Evolutionary conservation across 2,113 vertebrate genomes (phyloP).

Genomic region (Cairina moschata): DNA sequence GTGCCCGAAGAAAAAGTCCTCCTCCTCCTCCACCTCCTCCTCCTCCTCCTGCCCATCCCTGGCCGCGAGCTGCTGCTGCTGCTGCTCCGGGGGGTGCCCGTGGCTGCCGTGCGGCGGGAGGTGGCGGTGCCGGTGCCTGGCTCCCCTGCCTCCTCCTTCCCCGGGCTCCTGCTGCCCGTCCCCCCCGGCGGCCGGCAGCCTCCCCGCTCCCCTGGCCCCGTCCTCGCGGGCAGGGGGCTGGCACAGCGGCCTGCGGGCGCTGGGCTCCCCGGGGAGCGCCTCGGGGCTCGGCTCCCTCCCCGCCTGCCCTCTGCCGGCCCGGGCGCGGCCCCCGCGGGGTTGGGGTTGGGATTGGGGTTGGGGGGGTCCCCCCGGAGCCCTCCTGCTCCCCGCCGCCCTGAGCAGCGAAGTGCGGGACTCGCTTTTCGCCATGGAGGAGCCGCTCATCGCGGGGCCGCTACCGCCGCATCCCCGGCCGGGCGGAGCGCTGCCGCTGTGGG

Average conservation of each 20-base stretch:
- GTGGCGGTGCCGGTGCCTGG: slow-evolving; percentile 19
- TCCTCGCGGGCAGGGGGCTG: slow-evolving; percentile 81
- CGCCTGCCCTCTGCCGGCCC: slow-evolving; percentile 44
- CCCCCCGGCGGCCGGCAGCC: slow-evolving; percentile 53
- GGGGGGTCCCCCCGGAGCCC: not conserved
- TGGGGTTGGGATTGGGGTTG: not conserved
- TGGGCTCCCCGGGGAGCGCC: slow-evolving; percentile 82
- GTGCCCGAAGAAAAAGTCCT: slow-evolving; percentile 55
- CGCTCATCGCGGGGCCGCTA: slow-evolving; percentile 85
- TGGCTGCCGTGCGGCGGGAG: slow-evolving; percentile 46
- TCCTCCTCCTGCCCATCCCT: slow-evolving; percentile 62
- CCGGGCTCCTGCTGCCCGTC: slow-evolving; percentile 46
- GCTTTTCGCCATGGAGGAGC: slow-evolving; percentile 88
- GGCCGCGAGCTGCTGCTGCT: slow-evolving; percentile 58
- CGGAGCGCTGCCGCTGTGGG: slow-evolving; percentile 67
- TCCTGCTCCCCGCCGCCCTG: slow-evolving; percentile 65
- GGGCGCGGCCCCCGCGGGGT: slow-evolving; percentile 41
- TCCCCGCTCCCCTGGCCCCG: slow-evolving; percentile 62
- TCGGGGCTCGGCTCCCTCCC: slow-evolving; percentile 46
- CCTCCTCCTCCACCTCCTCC: slow-evolving; percentile 65
- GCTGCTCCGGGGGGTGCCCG: slow-evolving; percentile 62
- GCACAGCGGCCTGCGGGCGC: slow-evolving; percentile 90
- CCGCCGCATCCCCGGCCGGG: slow-evolving; percentile 72
- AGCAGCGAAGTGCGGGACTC: slow-evolving; percentile 89
- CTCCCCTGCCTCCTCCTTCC: slow-evolving; percentile 58